Percentiles rank a stretch among this genome's conserved stretches.
These are phyloP conservation scores for Drosophila ogumai DNA, from an alignment of 1,140 invertebrate species.

Conservation along the genomic window DNA sequence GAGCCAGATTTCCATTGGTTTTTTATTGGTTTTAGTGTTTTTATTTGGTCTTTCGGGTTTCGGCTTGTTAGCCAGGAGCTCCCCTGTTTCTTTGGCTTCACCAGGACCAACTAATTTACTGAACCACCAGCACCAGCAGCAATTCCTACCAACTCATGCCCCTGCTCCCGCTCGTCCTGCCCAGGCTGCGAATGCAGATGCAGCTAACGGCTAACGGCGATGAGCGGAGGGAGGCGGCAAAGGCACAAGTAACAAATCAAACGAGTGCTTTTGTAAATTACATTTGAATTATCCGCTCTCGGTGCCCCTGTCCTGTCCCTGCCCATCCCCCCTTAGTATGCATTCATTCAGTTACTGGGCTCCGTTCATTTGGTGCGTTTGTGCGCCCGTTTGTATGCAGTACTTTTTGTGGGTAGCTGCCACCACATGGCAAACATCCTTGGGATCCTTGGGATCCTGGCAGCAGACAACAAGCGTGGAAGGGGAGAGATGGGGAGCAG, in stretches of 20 bases:
- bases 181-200: constrained; percentile 21
- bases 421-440: constrained; percentile 72
- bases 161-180: background rate
- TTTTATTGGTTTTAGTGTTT: constrained; percentile 56
- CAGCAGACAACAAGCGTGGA: constrained; percentile 29
- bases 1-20: constrained; percentile 17
- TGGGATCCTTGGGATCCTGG: constrained; percentile 29
- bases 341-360: constrained; percentile 37
- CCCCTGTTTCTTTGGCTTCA: constrained; percentile 25
- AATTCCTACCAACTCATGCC: background rate
- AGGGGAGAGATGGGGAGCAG: constrained; percentile 8
- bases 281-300: constrained; percentile 77
- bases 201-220: constrained; percentile 14
- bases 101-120: constrained; percentile 67
- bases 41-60: constrained; percentile 42
- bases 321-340: constrained; percentile 1
- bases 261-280: constrained; percentile 82
- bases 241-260: constrained; percentile 77
- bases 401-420: constrained; percentile 46
- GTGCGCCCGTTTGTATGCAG: constrained; percentile 21
- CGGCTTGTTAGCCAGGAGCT: constrained; percentile 48
- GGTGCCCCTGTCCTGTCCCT: constrained; percentile 2
- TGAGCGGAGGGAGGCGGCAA: constrained; percentile 1
- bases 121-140: constrained; percentile 22
- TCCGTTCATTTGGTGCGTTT: constrained; percentile 34